Base-by-base conservation (phyloP, 2,888 invertebrate genomes). In the Hartigia nigra region DNA sequence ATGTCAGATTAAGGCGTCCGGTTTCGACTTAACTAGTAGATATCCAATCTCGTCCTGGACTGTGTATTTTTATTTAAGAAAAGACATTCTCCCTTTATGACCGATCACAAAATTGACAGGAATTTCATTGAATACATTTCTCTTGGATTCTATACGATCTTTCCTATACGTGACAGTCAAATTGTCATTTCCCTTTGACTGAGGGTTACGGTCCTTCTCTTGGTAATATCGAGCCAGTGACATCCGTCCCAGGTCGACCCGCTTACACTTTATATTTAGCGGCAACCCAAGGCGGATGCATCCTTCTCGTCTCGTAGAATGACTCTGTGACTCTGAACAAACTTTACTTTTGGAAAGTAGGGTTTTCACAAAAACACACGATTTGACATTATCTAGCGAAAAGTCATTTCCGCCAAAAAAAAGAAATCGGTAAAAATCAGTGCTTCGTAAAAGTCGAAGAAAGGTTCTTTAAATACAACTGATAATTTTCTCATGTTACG, bases 181-280 rank as follows among this genome's bases (percentile, higher is more conserved):
- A 55, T 23, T 55, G 55, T 55, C 55, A 55, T 23, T 55, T 55
- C 2, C 23, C 2, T 55, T 55, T 55, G 23, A 23, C 55, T 55
- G 23, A 55, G 55, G 23, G 14, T 14, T 23, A 23, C 5, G 55
- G 9, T 55, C 39, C 14, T 14, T 55, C 39, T 55, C 39, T 55
- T 55, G 55, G 55, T 55, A 55, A 55, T 55, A 55, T 55, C 55
- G 14, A 55, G 55, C 55, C 5, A 55, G 55, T 55, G 55, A 55
- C 55, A 55, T 55, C 55, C 55, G 55, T 55, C 55, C 55, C 55
- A 55, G 23, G 9, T 14, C 55, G 55, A 55, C 55, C 2, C 55
- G 55, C 23, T 85, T 86, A 85, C 86, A 81, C 88, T 90, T 88
- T 91, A 91, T 90, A 90, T 91, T 90, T 91, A 91, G 90, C 88